Percentiles rank a stretch among this genome's conserved stretches.
phyloP scores from a whole-genome alignment of 2,888 invertebrate species.

The Pantelozetes paolii region DNA sequence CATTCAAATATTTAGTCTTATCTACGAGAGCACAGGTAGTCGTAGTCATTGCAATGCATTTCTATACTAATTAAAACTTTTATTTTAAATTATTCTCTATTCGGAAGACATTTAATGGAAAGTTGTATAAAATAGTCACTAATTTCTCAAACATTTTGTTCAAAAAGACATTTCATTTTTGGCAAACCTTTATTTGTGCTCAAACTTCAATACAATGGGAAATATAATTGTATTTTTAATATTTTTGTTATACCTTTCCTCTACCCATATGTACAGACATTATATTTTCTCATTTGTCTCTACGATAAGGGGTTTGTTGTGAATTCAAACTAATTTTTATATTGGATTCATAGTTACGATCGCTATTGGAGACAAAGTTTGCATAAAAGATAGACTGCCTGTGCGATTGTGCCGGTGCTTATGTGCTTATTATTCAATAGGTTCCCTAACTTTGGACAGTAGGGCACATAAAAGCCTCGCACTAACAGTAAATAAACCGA shows the following conservation, averaged over 20 bases:
- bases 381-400: too few species aligned
- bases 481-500: too few species aligned
- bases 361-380: slow-evolving; percentile 17
- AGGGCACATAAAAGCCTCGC: too few species aligned
- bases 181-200: slow-evolving; percentile 27
- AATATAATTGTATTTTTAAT: not conserved
- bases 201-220: not conserved
- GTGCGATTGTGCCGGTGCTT: too few species aligned
- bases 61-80: not conserved
- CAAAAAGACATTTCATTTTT: not conserved
- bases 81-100: not conserved
- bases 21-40: not conserved
- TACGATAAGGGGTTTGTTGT: slow-evolving; percentile 19
- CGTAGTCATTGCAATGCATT: slow-evolving; percentile 30
- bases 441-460: too few species aligned
- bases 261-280: not conserved
- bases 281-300: not conserved
- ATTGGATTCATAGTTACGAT: slow-evolving; percentile 20
- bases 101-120: not conserved
- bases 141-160: too few species aligned
- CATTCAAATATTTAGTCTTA: not conserved
- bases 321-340: not conserved
- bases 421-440: too few species aligned
- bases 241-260: not conserved
- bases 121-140: not conserved